Conservation (phyloP, 2,797 vertebrate genomes). For the Macropus fuliginosus region DNA sequence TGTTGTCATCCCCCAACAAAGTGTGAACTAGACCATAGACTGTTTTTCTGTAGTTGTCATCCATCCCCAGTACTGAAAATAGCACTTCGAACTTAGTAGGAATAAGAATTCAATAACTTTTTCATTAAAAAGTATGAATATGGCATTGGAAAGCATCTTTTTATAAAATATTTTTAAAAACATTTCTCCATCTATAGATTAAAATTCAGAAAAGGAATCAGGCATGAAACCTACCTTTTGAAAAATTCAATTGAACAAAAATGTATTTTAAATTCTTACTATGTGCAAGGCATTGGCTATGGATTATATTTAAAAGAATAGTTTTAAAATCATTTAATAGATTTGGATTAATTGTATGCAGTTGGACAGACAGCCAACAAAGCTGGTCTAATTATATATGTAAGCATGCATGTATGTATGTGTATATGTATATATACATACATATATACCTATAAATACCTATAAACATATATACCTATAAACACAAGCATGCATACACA, state of each 20-base stretch:
- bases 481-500: too few species aligned
- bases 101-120: too few species aligned
- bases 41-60: too few species aligned
- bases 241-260: not conserved
- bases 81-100: too few species aligned
- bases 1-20: too few species aligned
- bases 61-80: too few species aligned
- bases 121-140: not conserved
- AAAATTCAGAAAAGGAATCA: not conserved
- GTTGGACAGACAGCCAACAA: not conserved
- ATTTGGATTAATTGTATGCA: not conserved
- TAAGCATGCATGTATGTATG: too few species aligned
- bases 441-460: too few species aligned
- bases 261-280: not conserved
- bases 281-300: not conserved
- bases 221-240: not conserved
- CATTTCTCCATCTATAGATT: not conserved
- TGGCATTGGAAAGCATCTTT: not conserved
- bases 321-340: not conserved
- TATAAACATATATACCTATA: too few species aligned
- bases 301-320: not conserved
- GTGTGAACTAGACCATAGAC: too few species aligned
- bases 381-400: not conserved
- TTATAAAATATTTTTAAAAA: not conserved
- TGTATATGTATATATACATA: too few species aligned